These are phyloP conservation scores for Semibalanus balanoides DNA, from an alignment of 1,140 invertebrate genomes.

Conservation along the genomic window DNA sequence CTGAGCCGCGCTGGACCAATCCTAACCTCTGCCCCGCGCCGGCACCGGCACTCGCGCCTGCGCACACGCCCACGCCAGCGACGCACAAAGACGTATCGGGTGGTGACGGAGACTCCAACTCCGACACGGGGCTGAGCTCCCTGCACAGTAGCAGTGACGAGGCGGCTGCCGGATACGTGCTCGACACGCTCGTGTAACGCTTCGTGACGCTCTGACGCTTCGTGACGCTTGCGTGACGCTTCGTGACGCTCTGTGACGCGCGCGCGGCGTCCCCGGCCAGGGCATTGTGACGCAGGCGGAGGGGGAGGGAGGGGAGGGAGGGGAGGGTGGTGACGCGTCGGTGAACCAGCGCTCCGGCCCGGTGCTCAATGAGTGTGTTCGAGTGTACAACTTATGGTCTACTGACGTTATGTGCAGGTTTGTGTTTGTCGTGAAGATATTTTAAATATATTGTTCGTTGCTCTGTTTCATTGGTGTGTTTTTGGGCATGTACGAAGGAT, in stretches of 20 bases:
- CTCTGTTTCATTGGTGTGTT: no score
- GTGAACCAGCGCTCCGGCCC: no score
- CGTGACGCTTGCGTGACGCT: slow-evolving; percentile 27
- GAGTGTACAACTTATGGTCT: neutral
- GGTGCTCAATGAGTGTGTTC: neutral
- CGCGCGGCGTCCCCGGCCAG: slow-evolving; percentile 20
- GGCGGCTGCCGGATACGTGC: slow-evolving; percentile 25
- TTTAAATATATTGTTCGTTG: neutral
- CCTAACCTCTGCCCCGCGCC: no score
- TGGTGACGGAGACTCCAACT: slow-evolving; percentile 32
- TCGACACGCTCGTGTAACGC: slow-evolving; percentile 37
- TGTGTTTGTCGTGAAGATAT: neutral
- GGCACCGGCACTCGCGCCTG: neutral
- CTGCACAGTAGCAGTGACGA: slow-evolving; percentile 37
- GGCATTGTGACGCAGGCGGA: neutral
- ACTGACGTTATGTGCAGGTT: neutral
- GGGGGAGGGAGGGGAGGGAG: no score
- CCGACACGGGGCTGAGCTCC: slow-evolving; percentile 41
- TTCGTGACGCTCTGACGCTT: slow-evolving; percentile 22
- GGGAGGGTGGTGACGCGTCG: no score
- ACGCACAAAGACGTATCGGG: neutral
- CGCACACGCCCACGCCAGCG: neutral
- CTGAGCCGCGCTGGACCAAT: slow-evolving; percentile 3
- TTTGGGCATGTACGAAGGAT: no score
- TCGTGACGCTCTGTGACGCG: slow-evolving; percentile 25